A percentile compares a stretch with the other conserved stretches of the same genome.
Evolutionary conservation across 2,113 vertebrate genomes (phyloP).

Genomic region (Perca fluviatilis): DNA sequence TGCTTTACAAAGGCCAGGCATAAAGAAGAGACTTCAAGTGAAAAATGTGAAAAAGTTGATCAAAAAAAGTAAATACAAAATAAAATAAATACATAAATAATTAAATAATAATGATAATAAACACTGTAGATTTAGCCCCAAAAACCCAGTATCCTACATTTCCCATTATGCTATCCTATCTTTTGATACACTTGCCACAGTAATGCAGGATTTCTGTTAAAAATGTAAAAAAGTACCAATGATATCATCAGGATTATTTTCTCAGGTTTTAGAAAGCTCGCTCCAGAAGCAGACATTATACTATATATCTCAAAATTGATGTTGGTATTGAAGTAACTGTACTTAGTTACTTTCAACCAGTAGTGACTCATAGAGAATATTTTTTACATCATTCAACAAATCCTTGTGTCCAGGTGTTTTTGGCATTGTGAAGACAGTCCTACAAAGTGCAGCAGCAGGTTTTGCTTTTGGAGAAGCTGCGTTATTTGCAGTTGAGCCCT

Average conservation of each 20-base stretch:
- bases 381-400: background rate
- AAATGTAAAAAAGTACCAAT: background rate
- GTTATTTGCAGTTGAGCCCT: conserved; percentile 49
- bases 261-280: background rate
- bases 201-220: background rate
- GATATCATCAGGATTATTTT: background rate
- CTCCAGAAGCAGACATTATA: no score
- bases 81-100: background rate
- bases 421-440: background rate
- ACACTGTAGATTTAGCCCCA: background rate
- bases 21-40: background rate
- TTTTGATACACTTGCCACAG: background rate
- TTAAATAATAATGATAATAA: background rate
- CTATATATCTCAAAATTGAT: background rate
- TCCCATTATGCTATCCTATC: background rate
- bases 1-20: background rate
- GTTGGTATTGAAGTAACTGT: background rate
- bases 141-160: background rate
- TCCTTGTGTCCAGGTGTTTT: conserved; percentile 35
- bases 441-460: conserved; percentile 53
- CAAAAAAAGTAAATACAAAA: background rate
- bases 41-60: background rate
- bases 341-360: background rate
- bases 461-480: conserved; percentile 70
- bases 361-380: background rate